Base-by-base conservation (phyloP, 1,140 invertebrate species). In the Lepidurus apus region DNA sequence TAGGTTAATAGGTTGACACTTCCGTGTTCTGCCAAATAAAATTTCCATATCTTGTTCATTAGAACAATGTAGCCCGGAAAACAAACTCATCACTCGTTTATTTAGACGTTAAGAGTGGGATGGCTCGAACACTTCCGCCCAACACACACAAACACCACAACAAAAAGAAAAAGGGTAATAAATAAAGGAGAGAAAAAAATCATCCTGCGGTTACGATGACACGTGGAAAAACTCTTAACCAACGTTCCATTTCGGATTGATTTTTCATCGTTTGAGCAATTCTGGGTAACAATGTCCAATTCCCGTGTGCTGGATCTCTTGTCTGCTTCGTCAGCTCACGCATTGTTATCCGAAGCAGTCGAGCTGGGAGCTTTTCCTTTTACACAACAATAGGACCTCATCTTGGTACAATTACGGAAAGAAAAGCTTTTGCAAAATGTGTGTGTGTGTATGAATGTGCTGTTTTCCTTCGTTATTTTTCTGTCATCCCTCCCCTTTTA, bases 241-340 rank as follows among this genome's bases (percentile, higher is more conserved):
- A n/a, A 21, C 53, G 17, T n/a, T 65, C 17, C 53, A 65, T 65
- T n/a, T n/a, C 17, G n/a, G 53, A 65, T 65, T 65, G 53, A 65
- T 65, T 65, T 65, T 65, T 65, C 53, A 65, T 65, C 53, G 53
- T 65, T 65, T 65, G 53, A 65, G 21, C 53, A 21, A 65, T 65
- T 65, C 17, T 0, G 45, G 45, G 53, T 65, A 65, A 65, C 53
- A 65, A 65, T 65, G 53, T 65, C 53, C 53, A 65, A 65, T 65
- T 65, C 53, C 17, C 17, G 53, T 65, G 53, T 65, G 53, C 21
- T 65, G 13, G 17, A 65, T 65, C 53, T 21, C 53, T 65, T 65
- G 53, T 65, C 53, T 65, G 53, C 53, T 21, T 65, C 53, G 53
- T 65, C 53, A 65, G 53, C 53, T 65, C 53, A 65, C 53, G 53